These are phyloP conservation scores for Apteryx owenii DNA, from an alignment of 2,113 vertebrate genomes.

Conservation along the genomic window DNA sequence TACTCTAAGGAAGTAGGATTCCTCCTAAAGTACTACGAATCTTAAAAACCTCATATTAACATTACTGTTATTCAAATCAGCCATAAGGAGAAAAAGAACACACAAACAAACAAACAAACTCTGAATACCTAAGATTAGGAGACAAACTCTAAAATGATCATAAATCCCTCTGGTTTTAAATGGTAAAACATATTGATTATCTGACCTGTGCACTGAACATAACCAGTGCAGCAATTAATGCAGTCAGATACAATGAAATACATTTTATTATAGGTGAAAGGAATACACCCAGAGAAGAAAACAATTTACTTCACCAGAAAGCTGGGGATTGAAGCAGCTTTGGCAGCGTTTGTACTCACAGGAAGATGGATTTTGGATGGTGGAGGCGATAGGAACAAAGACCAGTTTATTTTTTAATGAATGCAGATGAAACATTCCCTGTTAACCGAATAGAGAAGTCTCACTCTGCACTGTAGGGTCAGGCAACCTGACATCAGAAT, in stretches of 20 bases:
- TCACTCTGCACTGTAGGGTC: background rate
- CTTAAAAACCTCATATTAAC: background rate
- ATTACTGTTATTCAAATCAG: constrained; percentile 11
- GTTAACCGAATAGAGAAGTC: background rate
- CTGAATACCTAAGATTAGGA: background rate
- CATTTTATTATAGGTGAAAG: background rate
- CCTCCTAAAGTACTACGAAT: background rate
- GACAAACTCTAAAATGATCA: background rate
- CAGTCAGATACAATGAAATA: constrained; percentile 1
- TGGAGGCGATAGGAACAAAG: background rate
- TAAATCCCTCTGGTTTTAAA: constrained; percentile 5
- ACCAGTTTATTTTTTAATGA: background rate
- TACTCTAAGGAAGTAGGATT: background rate
- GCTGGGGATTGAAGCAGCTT: background rate
- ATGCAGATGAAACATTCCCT: background rate
- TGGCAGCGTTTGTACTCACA: background rate
- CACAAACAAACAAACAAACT: constrained; percentile 8
- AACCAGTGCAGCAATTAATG: constrained; percentile 2
- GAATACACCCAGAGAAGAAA: background rate
- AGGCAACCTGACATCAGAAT: background rate
- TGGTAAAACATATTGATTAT: constrained; percentile 23
- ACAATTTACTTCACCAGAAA: background rate
- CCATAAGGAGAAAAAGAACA: background rate
- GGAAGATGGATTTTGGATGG: background rate
- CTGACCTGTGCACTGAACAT: background rate